These are phyloP conservation scores for Drosophila neutralis DNA, from an alignment of 2,888 invertebrate species.

Conservation along the genomic window DNA sequence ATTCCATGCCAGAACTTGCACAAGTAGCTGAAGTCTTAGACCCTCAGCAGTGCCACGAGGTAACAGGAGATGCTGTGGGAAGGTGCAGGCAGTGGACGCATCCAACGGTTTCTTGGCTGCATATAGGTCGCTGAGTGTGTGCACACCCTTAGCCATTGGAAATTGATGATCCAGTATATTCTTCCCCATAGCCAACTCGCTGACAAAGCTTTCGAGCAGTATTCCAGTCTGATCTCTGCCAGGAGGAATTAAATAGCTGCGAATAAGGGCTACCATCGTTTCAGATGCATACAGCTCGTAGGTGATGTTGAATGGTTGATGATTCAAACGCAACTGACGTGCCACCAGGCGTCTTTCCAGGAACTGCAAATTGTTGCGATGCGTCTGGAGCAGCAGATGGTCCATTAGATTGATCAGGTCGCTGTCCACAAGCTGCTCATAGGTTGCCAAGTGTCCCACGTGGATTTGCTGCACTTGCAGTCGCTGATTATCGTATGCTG, in stretches of 20 bases:
- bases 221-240: conserved; percentile 87
- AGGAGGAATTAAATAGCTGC: conserved; percentile 88
- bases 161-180: conserved; percentile 61
- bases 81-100: conserved; percentile 77
- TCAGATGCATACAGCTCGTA: conserved; percentile 87
- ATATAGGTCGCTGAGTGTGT: conserved; percentile 83
- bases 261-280: conserved; percentile 86
- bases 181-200: conserved; percentile 86
- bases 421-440: conserved; percentile 87
- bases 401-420: conserved; percentile 85
- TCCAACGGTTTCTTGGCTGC: conserved; percentile 78
- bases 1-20: conserved; percentile 85
- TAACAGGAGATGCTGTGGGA: conserved; percentile 87
- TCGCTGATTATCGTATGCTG: conserved; percentile 68
- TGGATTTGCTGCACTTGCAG: conserved; percentile 87
- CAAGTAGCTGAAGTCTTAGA: conserved; percentile 87
- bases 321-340: conserved; percentile 89
- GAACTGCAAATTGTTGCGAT: conserved; percentile 62
- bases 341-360: conserved; percentile 81
- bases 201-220: conserved; percentile 87
- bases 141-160: conserved; percentile 86
- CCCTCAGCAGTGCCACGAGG: conserved; percentile 88
- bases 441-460: conserved; percentile 88
- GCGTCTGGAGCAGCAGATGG: conserved; percentile 68
- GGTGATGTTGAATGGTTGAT: conserved; percentile 87